Evolutionary conservation across 1,140 invertebrate genomes (phyloP).

Genomic region (Archivesica marissinica): DNA sequence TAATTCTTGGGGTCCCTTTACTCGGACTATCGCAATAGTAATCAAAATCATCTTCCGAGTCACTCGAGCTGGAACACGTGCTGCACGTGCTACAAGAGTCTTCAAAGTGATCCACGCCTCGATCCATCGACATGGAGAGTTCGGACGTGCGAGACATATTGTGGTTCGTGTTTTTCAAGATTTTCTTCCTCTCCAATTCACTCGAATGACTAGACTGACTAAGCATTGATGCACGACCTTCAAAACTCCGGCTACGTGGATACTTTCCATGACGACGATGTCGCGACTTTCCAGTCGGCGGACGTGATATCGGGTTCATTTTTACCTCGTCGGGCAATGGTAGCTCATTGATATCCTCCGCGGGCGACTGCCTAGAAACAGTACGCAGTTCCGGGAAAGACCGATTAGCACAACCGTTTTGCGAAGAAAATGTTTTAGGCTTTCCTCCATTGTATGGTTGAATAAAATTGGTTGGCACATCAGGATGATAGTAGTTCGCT

Average conservation of each 20-base stretch:
- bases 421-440: conserved; percentile 13
- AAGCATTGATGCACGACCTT: conserved; percentile 71
- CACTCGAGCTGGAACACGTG: conserved; percentile 81
- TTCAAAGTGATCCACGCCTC: conserved; percentile 55
- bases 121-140: conserved; percentile 56
- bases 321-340: conserved; percentile 76
- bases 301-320: conserved; percentile 80
- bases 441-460: conserved; percentile 38
- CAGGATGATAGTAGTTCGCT: conserved; percentile 62
- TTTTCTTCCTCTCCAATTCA: conserved; percentile 48
- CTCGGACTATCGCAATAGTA: conserved; percentile 72
- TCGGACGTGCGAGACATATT: conserved; percentile 41
- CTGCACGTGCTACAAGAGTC: conserved; percentile 71
- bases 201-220: conserved; percentile 36
- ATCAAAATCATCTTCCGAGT: conserved; percentile 78
- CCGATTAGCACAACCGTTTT: conserved; percentile 40
- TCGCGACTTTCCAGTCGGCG: conserved; percentile 59
- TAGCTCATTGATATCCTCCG: conserved; percentile 63
- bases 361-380: neutral
- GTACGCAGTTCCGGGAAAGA: conserved; percentile 72
- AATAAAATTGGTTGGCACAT: conserved; percentile 57
- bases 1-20: conserved; percentile 70
- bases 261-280: conserved; percentile 67
- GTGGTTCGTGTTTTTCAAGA: conserved; percentile 45
- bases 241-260: conserved; percentile 80